Conservation (phyloP, 2,888 invertebrate genomes). For the Alcis repandata region DNA sequence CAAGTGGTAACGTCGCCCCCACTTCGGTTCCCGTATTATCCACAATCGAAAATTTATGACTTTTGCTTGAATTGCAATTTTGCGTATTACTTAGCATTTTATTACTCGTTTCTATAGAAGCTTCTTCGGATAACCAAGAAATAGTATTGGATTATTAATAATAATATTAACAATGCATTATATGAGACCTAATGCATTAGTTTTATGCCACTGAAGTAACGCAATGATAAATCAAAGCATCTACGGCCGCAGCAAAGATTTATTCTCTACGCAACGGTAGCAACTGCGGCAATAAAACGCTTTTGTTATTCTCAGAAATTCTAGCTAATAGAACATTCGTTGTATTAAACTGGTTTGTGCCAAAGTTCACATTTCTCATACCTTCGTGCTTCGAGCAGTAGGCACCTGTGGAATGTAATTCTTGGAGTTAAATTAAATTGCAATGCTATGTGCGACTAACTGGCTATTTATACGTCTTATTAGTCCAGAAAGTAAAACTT, state of each 20-base stretch:
- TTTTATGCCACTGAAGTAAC: slow-evolving; percentile 7
- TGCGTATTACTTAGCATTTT: slow-evolving; percentile 29
- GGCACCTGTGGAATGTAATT: slow-evolving; percentile 22
- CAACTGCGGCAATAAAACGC: slow-evolving; percentile 35
- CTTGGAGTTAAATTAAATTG: slow-evolving; percentile 47
- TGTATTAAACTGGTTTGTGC: slow-evolving; percentile 43
- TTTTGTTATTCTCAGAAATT: slow-evolving; percentile 40
- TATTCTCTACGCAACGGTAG: slow-evolving; percentile 34
- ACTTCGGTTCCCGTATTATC: slow-evolving; percentile 49
- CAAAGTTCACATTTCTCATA: slow-evolving; percentile 52
- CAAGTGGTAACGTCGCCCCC: slow-evolving; percentile 46
- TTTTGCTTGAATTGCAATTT: slow-evolving; percentile 45
- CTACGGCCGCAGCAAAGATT: slow-evolving; percentile 30
- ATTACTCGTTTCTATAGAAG: slow-evolving; percentile 11
- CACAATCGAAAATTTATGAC: slow-evolving; percentile 62
- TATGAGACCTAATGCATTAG: background rate
- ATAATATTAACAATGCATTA: background rate
- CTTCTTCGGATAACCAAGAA: background rate
- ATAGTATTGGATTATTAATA: background rate
- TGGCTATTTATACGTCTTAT: slow-evolving; percentile 30
- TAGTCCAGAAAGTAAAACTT: slow-evolving; percentile 26
- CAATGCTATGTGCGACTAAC: slow-evolving; percentile 36
- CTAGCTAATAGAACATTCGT: slow-evolving; percentile 39
- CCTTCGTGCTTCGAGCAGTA: slow-evolving; percentile 9
- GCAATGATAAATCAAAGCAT: slow-evolving; percentile 33